Conservation (phyloP, 2,797 vertebrate species). For the Cetoscarus ocellatus region DNA sequence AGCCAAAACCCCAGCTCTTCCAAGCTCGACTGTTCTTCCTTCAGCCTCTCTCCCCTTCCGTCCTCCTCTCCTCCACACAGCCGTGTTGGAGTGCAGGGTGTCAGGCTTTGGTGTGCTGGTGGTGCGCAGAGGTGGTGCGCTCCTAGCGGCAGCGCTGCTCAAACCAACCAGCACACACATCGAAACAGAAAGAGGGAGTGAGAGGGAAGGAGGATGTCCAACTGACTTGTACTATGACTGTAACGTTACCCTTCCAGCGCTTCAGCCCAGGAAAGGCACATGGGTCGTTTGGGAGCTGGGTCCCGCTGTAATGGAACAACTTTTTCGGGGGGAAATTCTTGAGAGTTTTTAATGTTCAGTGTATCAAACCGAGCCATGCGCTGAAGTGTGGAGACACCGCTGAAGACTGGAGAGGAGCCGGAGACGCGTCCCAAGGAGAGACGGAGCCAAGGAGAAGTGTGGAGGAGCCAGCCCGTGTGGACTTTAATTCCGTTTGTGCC, state of each 20-base stretch:
- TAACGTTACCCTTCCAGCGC: constrained; percentile 51
- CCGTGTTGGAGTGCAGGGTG: constrained; percentile 46
- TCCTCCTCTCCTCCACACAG: constrained; percentile 56
- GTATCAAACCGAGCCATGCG: constrained; percentile 39
- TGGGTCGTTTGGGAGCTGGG: constrained; percentile 51
- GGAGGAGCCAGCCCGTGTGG: constrained; percentile 39
- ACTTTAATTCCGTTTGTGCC: constrained; percentile 19
- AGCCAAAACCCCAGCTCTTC: constrained; percentile 45
- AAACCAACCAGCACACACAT: constrained; percentile 62
- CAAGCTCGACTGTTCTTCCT: constrained; percentile 15
- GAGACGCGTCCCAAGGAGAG: constrained; percentile 62
- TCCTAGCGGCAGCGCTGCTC: constrained; percentile 76
- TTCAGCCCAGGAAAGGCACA: constrained; percentile 55
- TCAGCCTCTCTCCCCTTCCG: constrained; percentile 23
- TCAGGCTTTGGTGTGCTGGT: constrained; percentile 70
- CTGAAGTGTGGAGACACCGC: constrained; percentile 61
- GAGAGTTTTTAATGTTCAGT: constrained; percentile 32
- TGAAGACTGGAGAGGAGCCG: constrained; percentile 69
- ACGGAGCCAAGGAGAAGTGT: constrained; percentile 55
- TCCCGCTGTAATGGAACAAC: constrained; percentile 43
- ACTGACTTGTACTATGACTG: constrained; percentile 72
- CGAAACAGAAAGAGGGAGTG: constrained; percentile 45
- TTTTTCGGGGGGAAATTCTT: constrained; percentile 37
- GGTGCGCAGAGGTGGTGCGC: constrained; percentile 75
- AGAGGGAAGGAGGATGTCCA: constrained; percentile 69